These are phyloP conservation scores for Paragorgia papillata DNA, from an alignment of 92 coral and sea anemone genomes.

Conservation along the genomic window DNA sequence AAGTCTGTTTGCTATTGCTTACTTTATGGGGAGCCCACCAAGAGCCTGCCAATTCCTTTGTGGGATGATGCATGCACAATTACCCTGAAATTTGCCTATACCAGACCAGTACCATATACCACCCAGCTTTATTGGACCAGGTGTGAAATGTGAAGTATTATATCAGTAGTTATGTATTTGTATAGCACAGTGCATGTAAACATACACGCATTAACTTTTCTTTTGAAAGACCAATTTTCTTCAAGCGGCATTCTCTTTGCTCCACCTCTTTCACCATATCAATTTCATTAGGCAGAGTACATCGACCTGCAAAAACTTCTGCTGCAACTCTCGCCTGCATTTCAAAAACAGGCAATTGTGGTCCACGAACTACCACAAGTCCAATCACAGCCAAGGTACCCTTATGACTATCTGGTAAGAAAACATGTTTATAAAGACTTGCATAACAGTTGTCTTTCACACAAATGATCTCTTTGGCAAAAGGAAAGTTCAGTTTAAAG, in stretches of 20 bases:
- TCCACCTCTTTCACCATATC: slow-evolving; percentile 63
- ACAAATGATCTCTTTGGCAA: slow-evolving; percentile 57
- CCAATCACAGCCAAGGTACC: slow-evolving; percentile 80
- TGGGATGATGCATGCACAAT: too few relatives aligned
- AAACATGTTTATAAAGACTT: slow-evolving; percentile 77
- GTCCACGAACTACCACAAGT: slow-evolving; percentile 59
- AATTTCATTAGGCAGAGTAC: slow-evolving; percentile 59
- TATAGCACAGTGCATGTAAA: too few relatives aligned
- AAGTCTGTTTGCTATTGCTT: too few relatives aligned
- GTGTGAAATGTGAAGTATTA: too few relatives aligned
- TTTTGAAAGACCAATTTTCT: slow-evolving; percentile 8
- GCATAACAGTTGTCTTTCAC: slow-evolving; percentile 50
- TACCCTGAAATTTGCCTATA: too few relatives aligned
- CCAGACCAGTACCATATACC: too few relatives aligned
- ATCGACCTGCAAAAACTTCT: slow-evolving; percentile 67
- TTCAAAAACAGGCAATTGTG: slow-evolving; percentile 65
- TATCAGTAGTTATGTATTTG: too few relatives aligned
- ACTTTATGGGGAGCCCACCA: too few relatives aligned
- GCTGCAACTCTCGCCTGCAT: slow-evolving; percentile 85
- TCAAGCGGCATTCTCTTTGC: slow-evolving; percentile 11
- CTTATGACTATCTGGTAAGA: slow-evolving; percentile 59
- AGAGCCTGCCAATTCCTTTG: too few relatives aligned
- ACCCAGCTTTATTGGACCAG: too few relatives aligned
- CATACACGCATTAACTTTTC: not conserved
- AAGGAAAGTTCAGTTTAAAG: slow-evolving; percentile 59